phyloP scores from a whole-genome alignment of 2,797 vertebrate genomes.

The Microctenopoma stevenorrisi region DNA sequence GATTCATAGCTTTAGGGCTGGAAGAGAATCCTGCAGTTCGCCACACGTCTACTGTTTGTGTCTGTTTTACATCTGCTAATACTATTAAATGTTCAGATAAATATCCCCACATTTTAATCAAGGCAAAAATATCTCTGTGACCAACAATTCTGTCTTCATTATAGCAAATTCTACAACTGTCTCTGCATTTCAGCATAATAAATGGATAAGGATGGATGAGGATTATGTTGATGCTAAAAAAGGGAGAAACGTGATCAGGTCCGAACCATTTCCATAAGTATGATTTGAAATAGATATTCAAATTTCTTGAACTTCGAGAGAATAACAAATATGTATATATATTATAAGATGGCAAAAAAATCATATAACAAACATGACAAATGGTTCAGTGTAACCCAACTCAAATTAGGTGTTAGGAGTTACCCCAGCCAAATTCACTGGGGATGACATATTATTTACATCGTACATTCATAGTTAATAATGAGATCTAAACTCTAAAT shows the following conservation, averaged over 20 bases:
- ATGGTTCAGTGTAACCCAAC: background rate
- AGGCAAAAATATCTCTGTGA: slow-evolving; percentile 43
- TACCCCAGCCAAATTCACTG: background rate
- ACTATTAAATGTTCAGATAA: slow-evolving; percentile 47
- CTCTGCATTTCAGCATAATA: slow-evolving; percentile 15
- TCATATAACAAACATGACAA: background rate
- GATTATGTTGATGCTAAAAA: slow-evolving; percentile 12
- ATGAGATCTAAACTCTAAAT: slow-evolving; percentile 38
- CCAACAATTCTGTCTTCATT: slow-evolving; percentile 33
- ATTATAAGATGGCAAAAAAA: background rate
- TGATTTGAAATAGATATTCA: slow-evolving; percentile 5
- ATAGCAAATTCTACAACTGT: slow-evolving; percentile 27
- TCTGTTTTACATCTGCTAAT: slow-evolving; percentile 50
- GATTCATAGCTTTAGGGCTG: slow-evolving; percentile 73
- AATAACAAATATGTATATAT: background rate
- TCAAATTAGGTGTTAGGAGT: background rate
- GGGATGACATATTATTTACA: background rate
- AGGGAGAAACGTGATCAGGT: background rate
- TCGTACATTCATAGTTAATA: background rate
- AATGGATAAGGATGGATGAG: slow-evolving; percentile 26
- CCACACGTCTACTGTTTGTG: slow-evolving; percentile 46
- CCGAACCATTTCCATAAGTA: too few species aligned
- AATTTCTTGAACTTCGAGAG: background rate
- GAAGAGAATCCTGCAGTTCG: slow-evolving; percentile 67
- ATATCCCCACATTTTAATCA: slow-evolving; percentile 52